Evolutionary conservation across 2,797 vertebrate genomes (phyloP).

Genomic region (Anas bahamensis): DNA sequence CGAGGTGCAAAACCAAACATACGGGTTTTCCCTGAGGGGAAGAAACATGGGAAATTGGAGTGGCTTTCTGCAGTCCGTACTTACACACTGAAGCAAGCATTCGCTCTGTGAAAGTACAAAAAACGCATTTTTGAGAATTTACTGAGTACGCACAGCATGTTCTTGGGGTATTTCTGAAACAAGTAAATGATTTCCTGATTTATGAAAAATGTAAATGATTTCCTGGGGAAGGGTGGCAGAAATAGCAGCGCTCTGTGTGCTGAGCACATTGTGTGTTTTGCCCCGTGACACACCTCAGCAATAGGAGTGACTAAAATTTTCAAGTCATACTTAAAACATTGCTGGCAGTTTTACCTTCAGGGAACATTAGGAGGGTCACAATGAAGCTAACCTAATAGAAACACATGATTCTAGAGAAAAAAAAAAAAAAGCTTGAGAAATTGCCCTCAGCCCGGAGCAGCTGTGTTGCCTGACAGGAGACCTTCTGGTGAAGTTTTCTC

Average conservation of each 20-base stretch:
- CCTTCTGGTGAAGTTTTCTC: not conserved
- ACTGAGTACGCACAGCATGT: fast-evolving
- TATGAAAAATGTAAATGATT: slow-evolving; percentile 24
- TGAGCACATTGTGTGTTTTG: fast-evolving
- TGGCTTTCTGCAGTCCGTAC: not conserved
- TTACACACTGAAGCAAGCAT: not conserved
- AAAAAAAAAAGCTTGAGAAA: not conserved
- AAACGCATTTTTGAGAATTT: not conserved
- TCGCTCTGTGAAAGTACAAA: not conserved
- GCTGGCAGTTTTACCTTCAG: not conserved
- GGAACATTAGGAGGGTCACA: not conserved
- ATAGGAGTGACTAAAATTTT: not conserved
- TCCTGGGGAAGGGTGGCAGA: not conserved
- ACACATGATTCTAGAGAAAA: not conserved
- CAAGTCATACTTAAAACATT: not conserved
- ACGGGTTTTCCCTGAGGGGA: not conserved
- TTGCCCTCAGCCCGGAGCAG: not conserved
- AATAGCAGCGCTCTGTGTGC: not conserved
- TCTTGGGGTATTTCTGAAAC: not conserved
- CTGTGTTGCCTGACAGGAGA: not conserved
- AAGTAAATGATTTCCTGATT: not conserved
- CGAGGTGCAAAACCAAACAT: not conserved
- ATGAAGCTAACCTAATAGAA: not conserved
- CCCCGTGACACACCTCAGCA: fast-evolving
- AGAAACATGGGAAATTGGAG: fast-evolving